Evolutionary conservation across 2,113 vertebrate species (phyloP), one percentile per base, ranked within the genome.

Genomic region (Mus pahari): DNA sequence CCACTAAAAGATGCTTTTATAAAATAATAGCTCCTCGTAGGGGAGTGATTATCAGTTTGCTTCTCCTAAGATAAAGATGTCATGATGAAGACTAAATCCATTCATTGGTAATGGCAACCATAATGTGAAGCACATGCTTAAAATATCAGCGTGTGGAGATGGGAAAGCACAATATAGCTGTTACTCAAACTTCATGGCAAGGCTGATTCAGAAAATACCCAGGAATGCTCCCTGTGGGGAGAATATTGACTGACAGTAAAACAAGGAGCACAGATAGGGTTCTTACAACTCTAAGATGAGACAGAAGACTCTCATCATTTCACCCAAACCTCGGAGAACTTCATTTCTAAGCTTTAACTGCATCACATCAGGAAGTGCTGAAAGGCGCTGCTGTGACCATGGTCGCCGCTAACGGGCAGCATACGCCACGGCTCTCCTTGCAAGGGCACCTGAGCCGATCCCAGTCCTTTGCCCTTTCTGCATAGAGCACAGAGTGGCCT

Each of bases 11-110:
- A 33, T 36, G 83, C 62, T 74, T 9, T 74, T 26, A 42, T 8
- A 42, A 74, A 73, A 39, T 39, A 42, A 42, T 42, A 26, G 39
- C 39, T 42, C 39, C 39, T 14, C 24, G 48, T 19, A 28, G 90
- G 60, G 28, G n/a, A 88, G 20, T 88, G 42, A 94, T 86, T 73
- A 78, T 45, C 94, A 78, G 0, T 16, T 62, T 91, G 89, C 94
- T 92, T 78, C 93, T 81, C 50, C 75, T 42, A 91, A 87, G 50
- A 94, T 83, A 42, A 64, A 93, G 13, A 39, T 96, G 89, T 39
- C 71, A 91, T 39, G 13, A 90, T 60, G 39, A 95, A 91, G 77
- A 75, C 94, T 64, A 95, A 89, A 58, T 77, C 60, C 60, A 48
- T 58, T 82, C 60, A 48, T 58, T 82, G 92, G 93, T 92, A 81